Evolutionary conservation across 1,140 invertebrate species (phyloP).

Genomic region (Papilio dardanus): DNA sequence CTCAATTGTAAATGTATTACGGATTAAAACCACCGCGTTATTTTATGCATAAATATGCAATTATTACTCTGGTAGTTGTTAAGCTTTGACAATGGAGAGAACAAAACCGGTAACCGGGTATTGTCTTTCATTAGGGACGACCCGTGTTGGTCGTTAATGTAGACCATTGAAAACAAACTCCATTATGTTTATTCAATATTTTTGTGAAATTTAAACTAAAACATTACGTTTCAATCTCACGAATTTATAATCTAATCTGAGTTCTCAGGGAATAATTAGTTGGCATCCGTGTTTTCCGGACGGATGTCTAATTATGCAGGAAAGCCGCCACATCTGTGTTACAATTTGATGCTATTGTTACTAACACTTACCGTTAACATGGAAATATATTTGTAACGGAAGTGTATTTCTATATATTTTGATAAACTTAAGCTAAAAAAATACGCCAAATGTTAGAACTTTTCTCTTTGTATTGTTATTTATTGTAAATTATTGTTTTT

Average conservation of each 20-base stretch:
- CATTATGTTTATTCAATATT: constrained; percentile 74
- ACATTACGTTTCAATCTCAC: constrained; percentile 57
- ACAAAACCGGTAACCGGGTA: constrained; percentile 59
- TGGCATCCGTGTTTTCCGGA: constrained; percentile 60
- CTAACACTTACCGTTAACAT: constrained; percentile 40
- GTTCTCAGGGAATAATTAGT: constrained; percentile 70
- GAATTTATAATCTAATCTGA: constrained; percentile 55
- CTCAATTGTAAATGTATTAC: constrained; percentile 76
- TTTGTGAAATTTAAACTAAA: constrained; percentile 63
- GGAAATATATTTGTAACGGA: constrained; percentile 30
- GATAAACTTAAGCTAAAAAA: background rate
- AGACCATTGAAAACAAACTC: constrained; percentile 54
- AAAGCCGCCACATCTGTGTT: constrained; percentile 45
- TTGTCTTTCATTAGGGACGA: constrained; percentile 67
- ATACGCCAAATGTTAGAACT: background rate
- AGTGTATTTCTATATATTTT: constrained; percentile 4
- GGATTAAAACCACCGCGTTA: constrained; percentile 57
- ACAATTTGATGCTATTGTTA: constrained; percentile 32
- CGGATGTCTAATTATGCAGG: constrained; percentile 56
- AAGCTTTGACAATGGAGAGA: constrained; percentile 73
- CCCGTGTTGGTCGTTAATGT: constrained; percentile 61
- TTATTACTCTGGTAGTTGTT: constrained; percentile 66
- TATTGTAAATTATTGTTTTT: background rate
- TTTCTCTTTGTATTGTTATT: background rate
- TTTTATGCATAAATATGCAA: constrained; percentile 74